Conservation (phyloP, 2,113 vertebrate genomes). For the Asarcornis scutulata region DNA sequence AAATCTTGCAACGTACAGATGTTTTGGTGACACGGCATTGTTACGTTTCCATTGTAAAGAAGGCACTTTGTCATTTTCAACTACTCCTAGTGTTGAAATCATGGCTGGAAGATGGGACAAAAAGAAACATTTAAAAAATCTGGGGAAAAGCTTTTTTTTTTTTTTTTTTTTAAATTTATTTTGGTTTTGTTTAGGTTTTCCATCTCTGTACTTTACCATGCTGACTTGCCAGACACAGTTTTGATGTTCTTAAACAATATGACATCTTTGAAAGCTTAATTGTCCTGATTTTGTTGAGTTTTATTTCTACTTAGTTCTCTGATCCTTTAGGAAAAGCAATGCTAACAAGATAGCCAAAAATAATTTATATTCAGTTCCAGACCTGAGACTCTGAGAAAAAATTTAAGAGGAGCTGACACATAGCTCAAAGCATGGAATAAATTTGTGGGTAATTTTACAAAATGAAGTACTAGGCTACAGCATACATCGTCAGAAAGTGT, state of each 20-base stretch:
- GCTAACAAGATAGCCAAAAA: conserved; percentile 9
- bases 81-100: conserved; percentile 5
- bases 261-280: background rate
- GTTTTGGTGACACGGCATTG: conserved; percentile 4
- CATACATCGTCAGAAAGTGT: background rate
- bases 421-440: background rate
- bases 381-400: background rate
- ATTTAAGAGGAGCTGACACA: background rate
- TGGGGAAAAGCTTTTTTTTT: background rate
- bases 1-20: conserved; percentile 12
- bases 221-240: background rate
- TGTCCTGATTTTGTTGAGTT: background rate
- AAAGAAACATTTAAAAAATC: background rate
- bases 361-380: background rate
- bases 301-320: background rate
- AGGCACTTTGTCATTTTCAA: conserved; percentile 36
- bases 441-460: conserved; percentile 9
- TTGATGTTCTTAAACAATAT: background rate
- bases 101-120: conserved; percentile 1
- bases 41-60: conserved; percentile 33
- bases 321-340: conserved; percentile 8
- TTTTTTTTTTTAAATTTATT: background rate
- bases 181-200: background rate
- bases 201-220: background rate
- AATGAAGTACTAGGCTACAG: conserved; percentile 12